Percentiles rank a stretch among this genome's conserved stretches.
Evolutionary conservation across 2,888 invertebrate species (phyloP).

Genomic region (Punctoribates punctum): DNA sequence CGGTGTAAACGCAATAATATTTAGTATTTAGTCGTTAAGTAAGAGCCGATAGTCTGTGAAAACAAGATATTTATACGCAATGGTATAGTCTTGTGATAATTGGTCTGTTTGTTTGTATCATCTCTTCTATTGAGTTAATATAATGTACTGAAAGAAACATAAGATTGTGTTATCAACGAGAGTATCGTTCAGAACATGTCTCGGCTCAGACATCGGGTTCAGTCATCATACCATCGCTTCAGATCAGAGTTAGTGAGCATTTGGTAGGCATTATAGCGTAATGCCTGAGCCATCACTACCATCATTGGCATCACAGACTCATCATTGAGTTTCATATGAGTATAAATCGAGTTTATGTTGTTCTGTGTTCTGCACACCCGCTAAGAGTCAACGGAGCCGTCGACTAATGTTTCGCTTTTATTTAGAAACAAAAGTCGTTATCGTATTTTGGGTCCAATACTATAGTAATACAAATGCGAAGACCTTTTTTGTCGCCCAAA

Average conservation of each 20-base stretch:
- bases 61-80: constrained; percentile 12
- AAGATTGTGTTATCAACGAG: constrained; percentile 25
- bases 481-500: background rate
- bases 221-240: background rate
- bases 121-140: constrained; percentile 7
- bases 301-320: constrained; percentile 11
- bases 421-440: constrained; percentile 32
- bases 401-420: constrained; percentile 19
- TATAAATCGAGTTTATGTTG: background rate
- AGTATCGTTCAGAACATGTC: constrained; percentile 7
- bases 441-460: constrained; percentile 18
- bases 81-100: background rate
- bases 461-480: background rate
- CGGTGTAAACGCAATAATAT: background rate
- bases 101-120: background rate
- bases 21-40: background rate
- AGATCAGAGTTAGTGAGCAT: constrained; percentile 7
- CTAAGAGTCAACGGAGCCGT: constrained; percentile 9
- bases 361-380: background rate
- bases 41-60: background rate
- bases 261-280: constrained; percentile 25
- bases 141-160: constrained; percentile 10
- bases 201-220: background rate
- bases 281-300: background rate
- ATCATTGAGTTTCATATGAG: constrained; percentile 24